These are phyloP conservation scores for Pseudolaguvia tuberculata DNA, from an alignment of 2,113 vertebrate species.

Conservation along the genomic window DNA sequence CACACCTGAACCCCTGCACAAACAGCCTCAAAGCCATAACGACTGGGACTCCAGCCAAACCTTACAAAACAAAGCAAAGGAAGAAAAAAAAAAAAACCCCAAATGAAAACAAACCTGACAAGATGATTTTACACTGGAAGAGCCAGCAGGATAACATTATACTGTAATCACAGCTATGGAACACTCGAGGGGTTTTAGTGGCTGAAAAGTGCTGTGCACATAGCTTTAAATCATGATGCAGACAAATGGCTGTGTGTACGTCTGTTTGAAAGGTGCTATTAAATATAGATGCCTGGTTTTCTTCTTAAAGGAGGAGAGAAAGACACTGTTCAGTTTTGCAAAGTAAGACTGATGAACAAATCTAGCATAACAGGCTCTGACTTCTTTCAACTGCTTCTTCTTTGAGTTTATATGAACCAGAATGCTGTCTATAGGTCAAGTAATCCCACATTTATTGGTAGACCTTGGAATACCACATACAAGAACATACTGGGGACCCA, in stretches of 20 bases:
- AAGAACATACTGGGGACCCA: neutral
- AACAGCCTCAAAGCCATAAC: conserved; percentile 41
- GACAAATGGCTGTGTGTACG: conserved; percentile 29
- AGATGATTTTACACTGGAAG: conserved; percentile 48
- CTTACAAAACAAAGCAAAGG: conserved; percentile 41
- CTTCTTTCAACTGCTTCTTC: conserved; percentile 54
- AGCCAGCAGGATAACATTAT: conserved; percentile 32
- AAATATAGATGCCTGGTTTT: conserved; percentile 24
- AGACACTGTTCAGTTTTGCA: conserved; percentile 47
- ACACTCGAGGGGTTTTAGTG: conserved; percentile 18
- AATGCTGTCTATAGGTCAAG: conserved; percentile 39
- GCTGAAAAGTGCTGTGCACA: neutral
- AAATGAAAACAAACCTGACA: conserved; percentile 52
- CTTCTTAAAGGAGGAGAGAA: conserved; percentile 9
- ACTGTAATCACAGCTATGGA: conserved; percentile 38
- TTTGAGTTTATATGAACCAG: conserved; percentile 35
- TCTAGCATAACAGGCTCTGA: no score
- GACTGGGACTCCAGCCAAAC: conserved; percentile 53
- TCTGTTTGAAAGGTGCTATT: conserved; percentile 42
- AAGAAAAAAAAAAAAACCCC: conserved; percentile 19
- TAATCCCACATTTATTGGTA: conserved; percentile 11
- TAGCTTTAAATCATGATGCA: neutral
- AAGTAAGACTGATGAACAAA: conserved; percentile 54
- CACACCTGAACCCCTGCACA: conserved; percentile 58
- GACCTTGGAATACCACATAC: conserved; percentile 30